Conservation (phyloP, 1,140 invertebrate genomes). For the Hetaerina americana region DNA sequence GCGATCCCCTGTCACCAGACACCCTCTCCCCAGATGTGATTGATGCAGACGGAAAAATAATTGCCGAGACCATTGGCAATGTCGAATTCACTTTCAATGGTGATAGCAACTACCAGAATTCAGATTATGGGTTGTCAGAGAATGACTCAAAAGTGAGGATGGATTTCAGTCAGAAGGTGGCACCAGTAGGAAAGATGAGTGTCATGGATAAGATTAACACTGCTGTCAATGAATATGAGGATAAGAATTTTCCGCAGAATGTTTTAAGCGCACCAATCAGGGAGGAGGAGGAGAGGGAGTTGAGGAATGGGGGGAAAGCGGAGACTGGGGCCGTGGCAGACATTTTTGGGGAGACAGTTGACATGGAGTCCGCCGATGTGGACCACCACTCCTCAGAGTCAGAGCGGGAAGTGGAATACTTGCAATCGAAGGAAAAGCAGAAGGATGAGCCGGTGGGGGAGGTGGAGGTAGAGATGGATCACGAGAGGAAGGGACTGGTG, state of each 20-base stretch:
- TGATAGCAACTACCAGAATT: constrained; percentile 22
- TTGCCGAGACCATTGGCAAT: constrained; percentile 29
- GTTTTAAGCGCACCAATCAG: constrained; percentile 2
- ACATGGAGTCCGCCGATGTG: constrained; percentile 30
- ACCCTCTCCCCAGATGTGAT: constrained; percentile 9
- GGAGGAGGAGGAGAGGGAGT: constrained; percentile 8
- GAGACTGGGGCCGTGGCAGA: constrained; percentile 10
- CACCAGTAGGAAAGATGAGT: no score
- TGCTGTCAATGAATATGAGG: no score
- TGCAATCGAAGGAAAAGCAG: constrained; percentile 26
- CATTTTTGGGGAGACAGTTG: constrained; percentile 9
- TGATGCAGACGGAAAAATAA: not conserved
- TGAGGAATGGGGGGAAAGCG: constrained; percentile 2
- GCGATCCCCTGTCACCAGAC: constrained; percentile 16
- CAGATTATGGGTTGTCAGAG: constrained; percentile 17
- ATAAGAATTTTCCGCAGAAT: constrained; percentile 11
- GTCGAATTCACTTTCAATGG: constrained; percentile 30
- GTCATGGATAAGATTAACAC: no score
- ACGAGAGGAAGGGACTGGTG: constrained; percentile 60
- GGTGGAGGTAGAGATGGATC: constrained; percentile 32
- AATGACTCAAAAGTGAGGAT: constrained; percentile 5
- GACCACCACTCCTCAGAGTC: constrained; percentile 62
- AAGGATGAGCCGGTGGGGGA: constrained; percentile 27
- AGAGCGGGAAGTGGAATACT: constrained; percentile 48
- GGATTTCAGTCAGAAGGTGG: not conserved